Conservation (phyloP, 2,113 vertebrate genomes). For the Etia nguti region DNA sequence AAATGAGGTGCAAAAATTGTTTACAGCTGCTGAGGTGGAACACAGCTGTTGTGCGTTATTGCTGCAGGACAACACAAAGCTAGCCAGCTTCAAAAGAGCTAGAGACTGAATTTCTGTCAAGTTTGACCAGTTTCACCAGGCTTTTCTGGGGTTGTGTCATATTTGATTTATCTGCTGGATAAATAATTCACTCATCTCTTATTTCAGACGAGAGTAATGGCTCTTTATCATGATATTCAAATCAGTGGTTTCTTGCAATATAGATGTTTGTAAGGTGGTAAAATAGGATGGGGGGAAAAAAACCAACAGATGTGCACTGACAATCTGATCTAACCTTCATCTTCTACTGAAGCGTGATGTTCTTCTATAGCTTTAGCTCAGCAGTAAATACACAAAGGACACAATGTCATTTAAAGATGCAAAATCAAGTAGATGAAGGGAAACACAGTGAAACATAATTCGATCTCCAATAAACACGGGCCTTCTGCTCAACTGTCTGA, state of each 20-base stretch:
- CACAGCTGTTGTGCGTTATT: not conserved
- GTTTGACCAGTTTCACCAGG: not conserved
- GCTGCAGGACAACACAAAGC: not conserved
- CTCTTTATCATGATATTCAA: not conserved
- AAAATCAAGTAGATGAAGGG: not conserved
- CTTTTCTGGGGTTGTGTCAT: not conserved
- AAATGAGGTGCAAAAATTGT: not conserved
- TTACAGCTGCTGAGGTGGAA: not conserved
- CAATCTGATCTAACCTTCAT: not conserved
- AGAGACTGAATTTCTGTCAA: not conserved
- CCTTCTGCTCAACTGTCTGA: not conserved
- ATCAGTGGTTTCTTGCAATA: not conserved
- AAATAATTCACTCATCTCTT: not conserved
- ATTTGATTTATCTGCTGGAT: constrained; percentile 1
- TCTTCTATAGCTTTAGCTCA: not conserved
- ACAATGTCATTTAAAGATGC: not conserved
- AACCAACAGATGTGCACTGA: not conserved
- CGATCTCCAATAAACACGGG: too few species aligned
- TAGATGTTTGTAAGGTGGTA: not conserved
- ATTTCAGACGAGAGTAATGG: not conserved
- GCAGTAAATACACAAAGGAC: not conserved
- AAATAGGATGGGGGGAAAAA: not conserved
- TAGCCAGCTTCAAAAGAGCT: not conserved
- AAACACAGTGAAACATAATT: not conserved
- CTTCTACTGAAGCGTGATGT: not conserved